Evolutionary conservation across 2,888 invertebrate genomes (phyloP).

Genomic region (Vanessa cardui): DNA sequence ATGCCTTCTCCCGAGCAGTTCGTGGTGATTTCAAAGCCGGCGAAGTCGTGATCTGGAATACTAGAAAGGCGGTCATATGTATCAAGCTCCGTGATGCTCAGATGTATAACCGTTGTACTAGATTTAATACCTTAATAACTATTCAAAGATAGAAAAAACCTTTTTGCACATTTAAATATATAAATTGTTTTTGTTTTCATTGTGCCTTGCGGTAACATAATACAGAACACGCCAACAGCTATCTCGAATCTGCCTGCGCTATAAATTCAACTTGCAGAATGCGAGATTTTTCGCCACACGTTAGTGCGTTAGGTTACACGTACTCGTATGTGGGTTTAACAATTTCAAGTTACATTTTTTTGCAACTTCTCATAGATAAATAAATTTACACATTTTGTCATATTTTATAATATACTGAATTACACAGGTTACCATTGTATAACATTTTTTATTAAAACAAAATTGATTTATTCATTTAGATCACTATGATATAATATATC

Average conservation of each 20-base stretch:
- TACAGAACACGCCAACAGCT: not conserved
- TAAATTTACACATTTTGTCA: not conserved
- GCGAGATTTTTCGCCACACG: not conserved
- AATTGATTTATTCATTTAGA: no score
- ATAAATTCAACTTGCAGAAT: conserved; percentile 5
- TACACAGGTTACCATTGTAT: no score
- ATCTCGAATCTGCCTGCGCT: conserved; percentile 2
- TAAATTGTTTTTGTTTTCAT: not conserved
- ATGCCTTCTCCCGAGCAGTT: conserved; percentile 16
- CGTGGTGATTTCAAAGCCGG: conserved; percentile 8
- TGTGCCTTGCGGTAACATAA: not conserved
- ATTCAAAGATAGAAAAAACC: not conserved
- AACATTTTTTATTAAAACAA: no score
- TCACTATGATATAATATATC: no score
- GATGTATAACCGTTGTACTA: not conserved
- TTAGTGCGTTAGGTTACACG: not conserved
- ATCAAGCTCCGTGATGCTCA: not conserved
- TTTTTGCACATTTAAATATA: not conserved
- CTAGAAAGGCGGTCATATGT: conserved; percentile 11
- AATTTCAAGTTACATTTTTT: not conserved
- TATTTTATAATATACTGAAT: no score
- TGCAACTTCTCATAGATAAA: not conserved
- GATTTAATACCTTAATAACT: not conserved
- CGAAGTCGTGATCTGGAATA: conserved; percentile 6
- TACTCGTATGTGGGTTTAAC: not conserved